Percentiles rank a stretch among this genome's conserved stretches.
Conservation (phyloP, 2,888 invertebrate genomes). For the Sisyra nigra region DNA sequence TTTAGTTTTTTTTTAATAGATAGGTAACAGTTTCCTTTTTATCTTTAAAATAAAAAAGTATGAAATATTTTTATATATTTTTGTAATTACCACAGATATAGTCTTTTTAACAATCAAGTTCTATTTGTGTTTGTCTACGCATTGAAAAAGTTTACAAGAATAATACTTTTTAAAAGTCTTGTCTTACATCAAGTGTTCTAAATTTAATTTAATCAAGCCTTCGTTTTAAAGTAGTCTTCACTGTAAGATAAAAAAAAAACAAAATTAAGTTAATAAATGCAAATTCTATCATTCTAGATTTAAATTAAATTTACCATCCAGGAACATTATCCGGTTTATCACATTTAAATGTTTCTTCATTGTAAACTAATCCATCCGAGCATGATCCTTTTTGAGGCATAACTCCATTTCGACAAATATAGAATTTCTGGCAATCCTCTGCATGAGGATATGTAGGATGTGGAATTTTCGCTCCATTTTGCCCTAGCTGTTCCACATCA, state of each 20-base stretch:
- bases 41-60: no score
- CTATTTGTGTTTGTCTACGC: no score
- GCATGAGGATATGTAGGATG: conserved; percentile 68
- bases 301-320: conserved; percentile 61
- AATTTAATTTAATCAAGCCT: background rate
- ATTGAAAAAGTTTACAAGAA: no score
- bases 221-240: conserved; percentile 17
- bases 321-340: conserved; percentile 60
- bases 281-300: background rate
- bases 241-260: conserved; percentile 17
- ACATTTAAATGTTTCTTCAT: conserved; percentile 59
- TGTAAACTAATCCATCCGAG: conserved; percentile 57
- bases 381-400: conserved; percentile 63
- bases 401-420: conserved; percentile 62
- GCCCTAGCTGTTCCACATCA: conserved; percentile 45
- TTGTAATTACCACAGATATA: no score
- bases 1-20: no score
- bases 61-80: no score
- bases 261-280: background rate
- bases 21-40: no score
- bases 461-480: conserved; percentile 49
- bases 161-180: no score
- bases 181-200: no score
- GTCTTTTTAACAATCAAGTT: no score
- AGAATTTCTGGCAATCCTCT: conserved; percentile 68